These are phyloP conservation scores for Nothobranchius furzeri DNA, from an alignment of 2,113 vertebrate genomes.

Conservation along the genomic window DNA sequence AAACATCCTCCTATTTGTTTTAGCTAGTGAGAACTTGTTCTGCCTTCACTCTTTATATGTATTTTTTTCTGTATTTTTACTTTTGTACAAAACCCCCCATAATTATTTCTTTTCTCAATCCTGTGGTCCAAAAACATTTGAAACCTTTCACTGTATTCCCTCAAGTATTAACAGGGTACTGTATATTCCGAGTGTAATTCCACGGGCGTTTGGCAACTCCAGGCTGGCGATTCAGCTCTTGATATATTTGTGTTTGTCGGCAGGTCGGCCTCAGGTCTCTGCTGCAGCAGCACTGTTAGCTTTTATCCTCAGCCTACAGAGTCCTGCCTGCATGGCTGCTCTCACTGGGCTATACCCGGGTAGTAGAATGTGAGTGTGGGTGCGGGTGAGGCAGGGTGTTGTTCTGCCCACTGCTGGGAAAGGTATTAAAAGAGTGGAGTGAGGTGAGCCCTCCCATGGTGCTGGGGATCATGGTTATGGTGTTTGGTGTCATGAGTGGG, in stretches of 20 bases:
- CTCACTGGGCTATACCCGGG: constrained; percentile 94
- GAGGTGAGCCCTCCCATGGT: constrained; percentile 95
- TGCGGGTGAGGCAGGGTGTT: constrained; percentile 95
- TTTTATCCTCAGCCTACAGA: constrained; percentile 43
- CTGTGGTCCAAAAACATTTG: constrained; percentile 41
- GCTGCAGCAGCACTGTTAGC: constrained; percentile 34
- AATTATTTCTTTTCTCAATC: constrained; percentile 26
- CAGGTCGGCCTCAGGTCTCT: constrained; percentile 42
- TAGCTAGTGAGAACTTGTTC: constrained; percentile 50
- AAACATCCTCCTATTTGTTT: constrained; percentile 67
- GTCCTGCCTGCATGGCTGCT: constrained; percentile 39
- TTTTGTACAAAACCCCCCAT: constrained; percentile 60
- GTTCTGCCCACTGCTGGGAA: constrained; percentile 96
- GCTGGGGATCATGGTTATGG: constrained; percentile 99
- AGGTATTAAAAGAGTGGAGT: constrained; percentile 96
- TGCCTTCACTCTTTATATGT: constrained; percentile 48
- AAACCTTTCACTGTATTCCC: constrained; percentile 57
- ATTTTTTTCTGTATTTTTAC: constrained; percentile 48
- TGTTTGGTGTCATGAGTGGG: constrained; percentile 98
- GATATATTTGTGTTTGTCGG: constrained; percentile 39
- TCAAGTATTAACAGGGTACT: constrained; percentile 58
- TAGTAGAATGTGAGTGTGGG: constrained; percentile 98
- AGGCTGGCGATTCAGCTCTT: constrained; percentile 45
- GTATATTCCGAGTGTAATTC: constrained; percentile 50
- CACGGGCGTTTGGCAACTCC: constrained; percentile 47